Evolutionary conservation across 2,113 vertebrate genomes (phyloP), one percentile per base, ranked within the genome.

Genomic region (Australoheros scitulus): DNA sequence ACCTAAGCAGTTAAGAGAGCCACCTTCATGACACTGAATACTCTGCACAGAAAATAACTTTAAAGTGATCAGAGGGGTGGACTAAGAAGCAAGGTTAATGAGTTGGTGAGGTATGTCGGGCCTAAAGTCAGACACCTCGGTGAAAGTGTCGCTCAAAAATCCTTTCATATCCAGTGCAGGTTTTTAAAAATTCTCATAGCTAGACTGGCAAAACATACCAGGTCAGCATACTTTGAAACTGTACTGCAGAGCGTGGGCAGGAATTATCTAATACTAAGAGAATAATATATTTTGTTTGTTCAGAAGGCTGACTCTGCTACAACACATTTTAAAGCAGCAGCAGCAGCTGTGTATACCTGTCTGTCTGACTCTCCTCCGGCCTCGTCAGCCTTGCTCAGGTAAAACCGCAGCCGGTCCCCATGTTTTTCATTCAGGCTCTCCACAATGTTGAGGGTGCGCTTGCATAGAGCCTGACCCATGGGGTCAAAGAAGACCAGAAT

Each of bases 401-500:
- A 97, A 77, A 97, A 97, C 22, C 41, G 94, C 13, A 97, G 93
- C 3, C 95, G 95, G 41, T 97, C 96, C 0, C 96, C 95, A 0
- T 97, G 96, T 34, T 84, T 92, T 32, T 96, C 96, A 41, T 96
- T 97, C 61, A 97, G 91, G 13, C 82, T 90, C 93, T 97, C 96
- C 36, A 97, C 96, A 9, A 97, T 96, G 92, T 96, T 96, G 77
- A 97, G 95, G 0, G 96, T 96, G n/a, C 96, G 95, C 77, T 97
- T 97, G 77, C 96, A 97, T 77, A 97, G 91, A 18, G 96, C 96
- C 90, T 97, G 96, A 76, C 96, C 96, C 96, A 97, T 97, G 8
- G 96, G 96, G 88, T 97, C 96, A 58, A 97, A 97, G 91, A 97
- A 97, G 34, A 97, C 96, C 87, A 97, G 87, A n/a, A 97, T 94